A percentile compares a stretch with the other conserved stretches of the same genome.
phyloP scores from a whole-genome alignment of 2,888 invertebrate genomes.

The Pterostichus niger region DNA sequence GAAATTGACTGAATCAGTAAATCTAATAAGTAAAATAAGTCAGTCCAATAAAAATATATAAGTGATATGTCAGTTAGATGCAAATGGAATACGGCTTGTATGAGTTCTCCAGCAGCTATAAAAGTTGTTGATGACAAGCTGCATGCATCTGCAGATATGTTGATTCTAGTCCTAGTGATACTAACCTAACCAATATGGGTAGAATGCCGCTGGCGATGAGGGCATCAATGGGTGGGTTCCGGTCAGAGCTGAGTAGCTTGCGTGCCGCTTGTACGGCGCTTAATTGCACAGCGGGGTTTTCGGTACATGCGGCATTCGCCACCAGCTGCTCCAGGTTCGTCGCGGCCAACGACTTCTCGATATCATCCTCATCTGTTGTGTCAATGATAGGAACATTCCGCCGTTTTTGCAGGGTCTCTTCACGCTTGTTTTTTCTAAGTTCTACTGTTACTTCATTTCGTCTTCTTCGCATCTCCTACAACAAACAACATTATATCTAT shows the following conservation, averaged over 20 bases:
- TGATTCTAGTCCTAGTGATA: background rate
- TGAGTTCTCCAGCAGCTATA: background rate
- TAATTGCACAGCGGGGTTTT: slow-evolving; percentile 90
- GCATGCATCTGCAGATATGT: background rate
- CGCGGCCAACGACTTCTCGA: slow-evolving; percentile 84
- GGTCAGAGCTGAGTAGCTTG: slow-evolving; percentile 97
- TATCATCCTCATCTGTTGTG: slow-evolving; percentile 90
- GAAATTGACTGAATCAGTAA: too few species aligned
- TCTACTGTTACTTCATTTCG: slow-evolving; percentile 98
- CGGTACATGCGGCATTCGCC: slow-evolving; percentile 89
- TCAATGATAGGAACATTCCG: slow-evolving; percentile 96
- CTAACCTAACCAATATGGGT: slow-evolving; percentile 85
- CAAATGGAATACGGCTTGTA: background rate
- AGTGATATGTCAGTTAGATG: background rate
- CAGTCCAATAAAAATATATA: too few species aligned
- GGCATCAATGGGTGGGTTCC: slow-evolving; percentile 98
- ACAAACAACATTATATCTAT: too few species aligned
- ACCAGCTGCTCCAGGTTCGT: slow-evolving; percentile 91
- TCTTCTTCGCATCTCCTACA: slow-evolving; percentile 96
- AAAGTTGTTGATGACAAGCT: background rate
- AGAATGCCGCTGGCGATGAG: slow-evolving; percentile 96
- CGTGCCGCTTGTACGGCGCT: slow-evolving; percentile 96
- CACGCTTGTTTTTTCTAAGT: slow-evolving; percentile 98
- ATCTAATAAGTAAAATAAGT: too few species aligned
- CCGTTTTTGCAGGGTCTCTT: slow-evolving; percentile 96